These are phyloP conservation scores for Gallinago stenura DNA, from an alignment of 2,797 vertebrate genomes.

Conservation along the genomic window DNA sequence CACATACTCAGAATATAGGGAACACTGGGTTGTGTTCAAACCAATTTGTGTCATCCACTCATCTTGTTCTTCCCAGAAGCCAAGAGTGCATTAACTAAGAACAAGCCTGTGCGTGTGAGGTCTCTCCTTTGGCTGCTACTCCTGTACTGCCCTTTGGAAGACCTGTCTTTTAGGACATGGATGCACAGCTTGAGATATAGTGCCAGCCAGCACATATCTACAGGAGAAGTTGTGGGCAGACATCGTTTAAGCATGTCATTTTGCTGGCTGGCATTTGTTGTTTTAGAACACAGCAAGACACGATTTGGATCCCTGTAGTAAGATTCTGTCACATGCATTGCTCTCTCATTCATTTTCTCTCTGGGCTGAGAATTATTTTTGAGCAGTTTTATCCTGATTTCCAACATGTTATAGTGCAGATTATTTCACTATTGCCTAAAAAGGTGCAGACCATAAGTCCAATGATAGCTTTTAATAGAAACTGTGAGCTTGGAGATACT, in stretches of 20 bases:
- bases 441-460: background rate
- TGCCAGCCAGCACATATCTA: background rate
- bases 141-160: background rate
- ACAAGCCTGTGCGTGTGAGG: background rate
- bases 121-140: background rate
- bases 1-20: background rate
- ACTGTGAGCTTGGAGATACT: background rate
- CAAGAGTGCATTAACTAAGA: background rate
- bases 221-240: background rate
- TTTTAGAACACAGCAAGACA: background rate
- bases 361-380: background rate
- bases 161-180: background rate
- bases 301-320: background rate
- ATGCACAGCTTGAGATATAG: background rate
- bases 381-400: background rate
- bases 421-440: background rate
- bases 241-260: background rate
- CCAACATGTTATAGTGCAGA: background rate
- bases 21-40: conserved; percentile 2
- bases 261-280: background rate
- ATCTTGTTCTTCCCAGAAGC: background rate
- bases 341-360: background rate
- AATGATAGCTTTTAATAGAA: background rate
- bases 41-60: background rate
- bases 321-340: background rate